Evolutionary conservation across 2,888 invertebrate genomes (phyloP).

Genomic region (Sinelater perroti): DNA sequence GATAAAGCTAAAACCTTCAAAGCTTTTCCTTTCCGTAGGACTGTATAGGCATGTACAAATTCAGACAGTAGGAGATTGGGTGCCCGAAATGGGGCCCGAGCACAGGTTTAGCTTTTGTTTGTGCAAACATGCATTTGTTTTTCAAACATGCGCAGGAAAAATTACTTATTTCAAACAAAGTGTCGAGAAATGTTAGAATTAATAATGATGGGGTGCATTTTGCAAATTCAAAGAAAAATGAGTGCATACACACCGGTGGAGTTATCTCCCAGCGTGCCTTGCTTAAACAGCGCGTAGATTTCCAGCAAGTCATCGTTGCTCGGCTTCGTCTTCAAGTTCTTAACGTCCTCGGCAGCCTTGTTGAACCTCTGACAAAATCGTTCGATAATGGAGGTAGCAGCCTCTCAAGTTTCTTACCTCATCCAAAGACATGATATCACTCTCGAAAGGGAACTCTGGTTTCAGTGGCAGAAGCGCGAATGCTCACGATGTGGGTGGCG

Average conservation of each 20-base stretch:
- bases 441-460: background rate
- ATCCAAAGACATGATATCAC: slow-evolving; percentile 12
- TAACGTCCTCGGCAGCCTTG: slow-evolving; percentile 85
- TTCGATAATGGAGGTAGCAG: background rate
- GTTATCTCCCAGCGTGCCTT: slow-evolving; percentile 88
- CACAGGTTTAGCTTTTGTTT: too few relatives aligned
- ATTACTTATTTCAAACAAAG: too few relatives aligned
- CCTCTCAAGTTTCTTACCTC: background rate
- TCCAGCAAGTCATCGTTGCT: slow-evolving; percentile 83
- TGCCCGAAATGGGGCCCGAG: too few relatives aligned
- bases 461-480: background rate
- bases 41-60: too few relatives aligned
- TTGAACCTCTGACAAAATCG: slow-evolving; percentile 85
- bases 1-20: background rate
- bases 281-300: slow-evolving; percentile 88
- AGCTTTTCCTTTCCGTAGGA: too few relatives aligned
- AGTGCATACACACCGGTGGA: slow-evolving; percentile 73
- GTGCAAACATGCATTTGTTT: too few relatives aligned
- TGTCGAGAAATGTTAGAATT: too few relatives aligned
- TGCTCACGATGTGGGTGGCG: too few relatives aligned
- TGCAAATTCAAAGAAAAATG: background rate
- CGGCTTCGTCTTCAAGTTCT: slow-evolving; percentile 80
- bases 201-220: too few relatives aligned
- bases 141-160: too few relatives aligned
- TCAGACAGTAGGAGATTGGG: too few relatives aligned